Evolutionary conservation across 1,140 invertebrate species (phyloP).

Genomic region (Bombyx mandarina): DNA sequence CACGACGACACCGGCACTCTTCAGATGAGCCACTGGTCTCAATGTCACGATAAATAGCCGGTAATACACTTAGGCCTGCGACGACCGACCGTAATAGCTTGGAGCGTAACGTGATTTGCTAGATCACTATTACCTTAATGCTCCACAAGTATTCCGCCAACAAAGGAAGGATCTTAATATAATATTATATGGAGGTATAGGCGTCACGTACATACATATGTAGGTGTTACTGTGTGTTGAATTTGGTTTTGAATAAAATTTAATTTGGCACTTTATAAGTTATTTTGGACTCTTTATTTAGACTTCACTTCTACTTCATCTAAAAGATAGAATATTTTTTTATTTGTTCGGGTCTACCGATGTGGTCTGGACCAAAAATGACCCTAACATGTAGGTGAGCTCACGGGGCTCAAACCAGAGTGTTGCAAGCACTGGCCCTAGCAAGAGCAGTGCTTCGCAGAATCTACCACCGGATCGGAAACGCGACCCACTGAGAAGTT

Average conservation of each 20-base stretch:
- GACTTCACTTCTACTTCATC: no score
- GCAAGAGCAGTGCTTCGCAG: no score
- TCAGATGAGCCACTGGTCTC: slow-evolving; percentile 35
- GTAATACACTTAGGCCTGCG: slow-evolving; percentile 44
- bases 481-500: no score
- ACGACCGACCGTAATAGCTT: slow-evolving; percentile 40
- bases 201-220: slow-evolving; percentile 13
- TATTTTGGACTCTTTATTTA: slow-evolving; percentile 6
- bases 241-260: slow-evolving; percentile 19
- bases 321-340: no score
- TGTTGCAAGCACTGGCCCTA: no score
- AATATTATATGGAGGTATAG: slow-evolving; percentile 33
- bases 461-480: no score
- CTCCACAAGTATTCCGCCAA: slow-evolving; percentile 38
- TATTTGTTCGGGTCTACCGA: no score
- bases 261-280: slow-evolving; percentile 17
- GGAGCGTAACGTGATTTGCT: slow-evolving; percentile 50
- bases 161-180: slow-evolving; percentile 38
- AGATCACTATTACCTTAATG: slow-evolving; percentile 48
- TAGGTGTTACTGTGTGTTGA: slow-evolving; percentile 20
- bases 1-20: slow-evolving; percentile 26
- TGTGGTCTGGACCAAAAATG: no score
- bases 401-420: no score
- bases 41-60: slow-evolving; percentile 52
- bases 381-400: no score